Conservation (phyloP, 35 echinoderm and acorn worm genomes). For the Apostichopus californicus region DNA sequence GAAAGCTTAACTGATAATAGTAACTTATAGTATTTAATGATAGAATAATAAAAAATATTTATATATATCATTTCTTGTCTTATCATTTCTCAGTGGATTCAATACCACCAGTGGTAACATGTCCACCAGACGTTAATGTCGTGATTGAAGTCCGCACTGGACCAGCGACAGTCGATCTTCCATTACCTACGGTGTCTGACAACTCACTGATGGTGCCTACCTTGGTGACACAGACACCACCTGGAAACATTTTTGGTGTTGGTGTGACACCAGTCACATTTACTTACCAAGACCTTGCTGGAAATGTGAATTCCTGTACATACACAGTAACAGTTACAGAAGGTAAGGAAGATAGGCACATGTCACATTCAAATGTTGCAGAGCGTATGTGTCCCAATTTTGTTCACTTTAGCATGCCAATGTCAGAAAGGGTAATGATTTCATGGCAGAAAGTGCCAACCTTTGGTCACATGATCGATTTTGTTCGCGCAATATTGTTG, state of each 20-base stretch:
- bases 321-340: neutral
- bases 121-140: slow-evolving; percentile 17
- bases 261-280: slow-evolving; percentile 21
- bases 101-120: slow-evolving; percentile 48
- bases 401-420: no score
- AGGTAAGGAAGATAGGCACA: neutral
- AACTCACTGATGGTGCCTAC: neutral
- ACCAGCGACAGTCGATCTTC: neutral
- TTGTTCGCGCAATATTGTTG: no score
- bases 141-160: slow-evolving; percentile 54
- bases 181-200: neutral
- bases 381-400: no score
- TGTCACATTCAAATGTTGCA: no score
- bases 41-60: no score
- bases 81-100: slow-evolving; percentile 47
- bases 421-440: no score
- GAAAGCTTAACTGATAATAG: no score
- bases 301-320: slow-evolving; percentile 20
- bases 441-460: no score
- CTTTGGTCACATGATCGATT: no score
- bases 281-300: slow-evolving; percentile 1
- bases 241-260: neutral
- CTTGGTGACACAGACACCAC: neutral
- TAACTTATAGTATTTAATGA: no score
- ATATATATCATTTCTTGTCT: no score